Conservation (phyloP, 2,113 vertebrate species). For the Oncorhynchus kisutch region DNA sequence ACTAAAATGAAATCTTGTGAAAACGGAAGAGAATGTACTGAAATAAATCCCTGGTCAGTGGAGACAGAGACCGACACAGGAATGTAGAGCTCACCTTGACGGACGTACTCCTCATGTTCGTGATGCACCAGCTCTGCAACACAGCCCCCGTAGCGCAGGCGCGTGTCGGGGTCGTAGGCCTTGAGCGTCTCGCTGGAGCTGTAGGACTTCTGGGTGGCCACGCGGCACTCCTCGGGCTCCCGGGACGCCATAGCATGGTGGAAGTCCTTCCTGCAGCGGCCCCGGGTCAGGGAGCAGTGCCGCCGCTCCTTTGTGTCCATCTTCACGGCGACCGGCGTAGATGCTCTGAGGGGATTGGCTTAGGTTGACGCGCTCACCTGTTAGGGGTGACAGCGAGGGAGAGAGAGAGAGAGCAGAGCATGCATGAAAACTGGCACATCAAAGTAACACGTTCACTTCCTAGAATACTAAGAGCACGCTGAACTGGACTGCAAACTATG, state of each 20-base stretch:
- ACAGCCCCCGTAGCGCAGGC: constrained; percentile 81
- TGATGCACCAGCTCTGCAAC: constrained; percentile 83
- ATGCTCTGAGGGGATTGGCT: neutral
- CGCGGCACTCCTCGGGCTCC: constrained; percentile 78
- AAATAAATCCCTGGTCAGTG: no score
- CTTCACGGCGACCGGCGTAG: neutral
- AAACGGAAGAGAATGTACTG: neutral
- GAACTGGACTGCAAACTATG: no score
- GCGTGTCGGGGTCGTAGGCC: constrained; percentile 82
- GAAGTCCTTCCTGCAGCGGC: constrained; percentile 77
- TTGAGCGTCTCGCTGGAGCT: constrained; percentile 85
- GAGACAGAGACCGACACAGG: neutral
- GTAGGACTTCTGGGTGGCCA: constrained; percentile 83
- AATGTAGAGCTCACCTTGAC: constrained; percentile 75
- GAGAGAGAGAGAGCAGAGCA: neutral
- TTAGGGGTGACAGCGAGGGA: neutral
- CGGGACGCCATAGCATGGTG: constrained; percentile 78
- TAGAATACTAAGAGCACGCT: no score
- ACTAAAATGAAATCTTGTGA: no score
- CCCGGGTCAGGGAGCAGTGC: constrained; percentile 80
- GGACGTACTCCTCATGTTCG: constrained; percentile 81
- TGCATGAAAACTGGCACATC: neutral
- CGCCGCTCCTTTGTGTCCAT: constrained; percentile 84
- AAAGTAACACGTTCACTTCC: no score
- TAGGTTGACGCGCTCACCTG: neutral